Conservation (phyloP, 2,888 invertebrate species). For the Scaptomyza tumidula region DNA sequence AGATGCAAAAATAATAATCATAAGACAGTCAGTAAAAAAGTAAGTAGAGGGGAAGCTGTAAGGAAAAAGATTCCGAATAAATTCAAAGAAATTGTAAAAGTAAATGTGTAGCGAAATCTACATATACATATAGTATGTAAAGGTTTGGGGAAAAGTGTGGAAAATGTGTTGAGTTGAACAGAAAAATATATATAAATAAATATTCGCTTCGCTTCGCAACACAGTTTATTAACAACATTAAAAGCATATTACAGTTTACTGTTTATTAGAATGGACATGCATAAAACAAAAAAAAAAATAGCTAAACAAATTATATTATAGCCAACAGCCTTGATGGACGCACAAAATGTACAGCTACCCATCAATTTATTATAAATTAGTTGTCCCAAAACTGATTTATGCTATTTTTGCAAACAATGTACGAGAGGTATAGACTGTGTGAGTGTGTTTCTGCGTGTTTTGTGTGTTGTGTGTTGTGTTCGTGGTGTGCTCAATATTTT, state of each 20-base stretch:
- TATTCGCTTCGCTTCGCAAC: neutral
- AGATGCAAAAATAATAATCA: constrained; percentile 57
- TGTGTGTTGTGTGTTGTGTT: constrained; percentile 15
- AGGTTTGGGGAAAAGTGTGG: neutral
- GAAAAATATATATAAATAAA: neutral
- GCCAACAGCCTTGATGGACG: constrained; percentile 2
- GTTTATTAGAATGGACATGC: constrained; percentile 41
- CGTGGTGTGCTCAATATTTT: constrained; percentile 70
- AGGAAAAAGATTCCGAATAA: constrained; percentile 24
- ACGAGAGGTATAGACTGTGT: constrained; percentile 4
- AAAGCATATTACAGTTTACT: constrained; percentile 57
- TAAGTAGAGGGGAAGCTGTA: neutral
- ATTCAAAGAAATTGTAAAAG: constrained; percentile 22
- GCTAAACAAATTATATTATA: constrained; percentile 63
- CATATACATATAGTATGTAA: neutral
- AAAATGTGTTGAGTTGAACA: constrained; percentile 5
- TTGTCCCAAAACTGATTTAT: constrained; percentile 69
- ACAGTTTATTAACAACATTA: constrained; percentile 2
- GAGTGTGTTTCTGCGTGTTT: constrained; percentile 6
- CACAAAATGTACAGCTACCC: neutral
- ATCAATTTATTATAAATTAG: constrained; percentile 75
- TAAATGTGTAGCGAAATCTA: neutral
- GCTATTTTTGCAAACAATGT: constrained; percentile 4
- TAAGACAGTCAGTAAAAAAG: constrained; percentile 34
- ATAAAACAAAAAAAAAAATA: constrained; percentile 43